Percentiles rank a stretch among this genome's conserved stretches.
Conservation (phyloP, 1,140 invertebrate species). For the Platyscapa corneri region DNA sequence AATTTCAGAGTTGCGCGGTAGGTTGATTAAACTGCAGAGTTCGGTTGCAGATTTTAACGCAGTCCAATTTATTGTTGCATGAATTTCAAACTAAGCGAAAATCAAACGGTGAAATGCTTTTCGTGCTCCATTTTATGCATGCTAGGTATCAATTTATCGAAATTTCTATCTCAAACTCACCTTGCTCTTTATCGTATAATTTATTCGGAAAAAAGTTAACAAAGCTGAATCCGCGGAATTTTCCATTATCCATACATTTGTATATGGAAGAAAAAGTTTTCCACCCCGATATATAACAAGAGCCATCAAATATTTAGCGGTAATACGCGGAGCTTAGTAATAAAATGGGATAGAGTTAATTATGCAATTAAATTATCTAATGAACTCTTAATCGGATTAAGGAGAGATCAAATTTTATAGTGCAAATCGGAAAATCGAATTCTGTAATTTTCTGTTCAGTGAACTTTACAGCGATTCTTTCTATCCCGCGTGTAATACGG, state of each 20-base stretch:
- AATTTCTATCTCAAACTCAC: neutral
- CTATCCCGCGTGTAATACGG: neutral
- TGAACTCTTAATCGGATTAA: slow-evolving; percentile 37
- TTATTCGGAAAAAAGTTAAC: too few relatives aligned
- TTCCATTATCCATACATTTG: neutral
- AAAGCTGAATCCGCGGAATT: neutral
- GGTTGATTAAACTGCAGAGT: neutral
- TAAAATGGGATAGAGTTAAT: slow-evolving; percentile 4
- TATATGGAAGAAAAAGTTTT: neutral
- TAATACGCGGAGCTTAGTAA: neutral
- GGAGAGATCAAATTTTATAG: slow-evolving; percentile 17
- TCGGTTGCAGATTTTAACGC: neutral
- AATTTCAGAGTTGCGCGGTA: neutral
- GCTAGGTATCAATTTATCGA: neutral
- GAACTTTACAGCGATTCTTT: neutral
- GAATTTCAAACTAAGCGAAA: neutral
- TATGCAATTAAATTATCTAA: slow-evolving; percentile 44
- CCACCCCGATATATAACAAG: neutral
- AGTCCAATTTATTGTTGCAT: neutral
- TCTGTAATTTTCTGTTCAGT: slow-evolving; percentile 20
- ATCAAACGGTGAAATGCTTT: slow-evolving; percentile 22
- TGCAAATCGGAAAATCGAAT: slow-evolving; percentile 25
- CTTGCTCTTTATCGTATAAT: neutral
- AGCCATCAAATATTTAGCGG: neutral
- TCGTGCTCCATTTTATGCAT: neutral